Evolutionary conservation across 2,888 invertebrate species (phyloP).

Genomic region (Drosophila mayaguana): DNA sequence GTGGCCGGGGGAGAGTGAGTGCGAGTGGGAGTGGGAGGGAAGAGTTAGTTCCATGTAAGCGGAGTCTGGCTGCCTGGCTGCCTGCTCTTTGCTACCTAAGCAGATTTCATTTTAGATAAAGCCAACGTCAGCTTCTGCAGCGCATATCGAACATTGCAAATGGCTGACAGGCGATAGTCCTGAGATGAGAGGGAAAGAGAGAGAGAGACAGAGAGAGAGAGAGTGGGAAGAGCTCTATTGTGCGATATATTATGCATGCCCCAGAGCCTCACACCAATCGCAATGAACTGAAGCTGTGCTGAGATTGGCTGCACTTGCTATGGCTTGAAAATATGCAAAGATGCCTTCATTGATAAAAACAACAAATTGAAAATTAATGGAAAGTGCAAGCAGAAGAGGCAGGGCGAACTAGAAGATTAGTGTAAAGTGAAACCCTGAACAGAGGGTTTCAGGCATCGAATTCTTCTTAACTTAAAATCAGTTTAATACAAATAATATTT

Average conservation of each 20-base stretch:
- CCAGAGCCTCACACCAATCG: constrained; percentile 37
- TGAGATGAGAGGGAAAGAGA: not conserved
- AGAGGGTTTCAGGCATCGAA: no score
- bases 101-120: constrained; percentile 77
- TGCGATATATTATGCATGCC: constrained; percentile 56
- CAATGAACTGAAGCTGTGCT: constrained; percentile 38
- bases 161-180: constrained; percentile 51
- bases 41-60: constrained; percentile 15
- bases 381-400: constrained; percentile 1
- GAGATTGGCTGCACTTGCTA: constrained; percentile 25
- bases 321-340: constrained; percentile 16
- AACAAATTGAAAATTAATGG: constrained; percentile 46
- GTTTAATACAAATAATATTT: not conserved
- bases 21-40: not conserved
- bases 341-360: constrained; percentile 38
- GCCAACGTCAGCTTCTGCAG: constrained; percentile 65
- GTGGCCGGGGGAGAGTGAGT: not conserved
- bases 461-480: not conserved
- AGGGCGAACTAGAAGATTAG: not conserved
- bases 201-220: not conserved
- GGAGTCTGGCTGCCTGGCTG: constrained; percentile 18
- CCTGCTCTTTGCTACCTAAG: constrained; percentile 63
- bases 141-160: constrained; percentile 60
- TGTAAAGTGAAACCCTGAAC: not conserved
- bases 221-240: not conserved